Percentiles rank a stretch among this genome's conserved stretches.
phyloP scores from a whole-genome alignment of 2,113 vertebrate species.

The Datnioides undecimradiatus region DNA sequence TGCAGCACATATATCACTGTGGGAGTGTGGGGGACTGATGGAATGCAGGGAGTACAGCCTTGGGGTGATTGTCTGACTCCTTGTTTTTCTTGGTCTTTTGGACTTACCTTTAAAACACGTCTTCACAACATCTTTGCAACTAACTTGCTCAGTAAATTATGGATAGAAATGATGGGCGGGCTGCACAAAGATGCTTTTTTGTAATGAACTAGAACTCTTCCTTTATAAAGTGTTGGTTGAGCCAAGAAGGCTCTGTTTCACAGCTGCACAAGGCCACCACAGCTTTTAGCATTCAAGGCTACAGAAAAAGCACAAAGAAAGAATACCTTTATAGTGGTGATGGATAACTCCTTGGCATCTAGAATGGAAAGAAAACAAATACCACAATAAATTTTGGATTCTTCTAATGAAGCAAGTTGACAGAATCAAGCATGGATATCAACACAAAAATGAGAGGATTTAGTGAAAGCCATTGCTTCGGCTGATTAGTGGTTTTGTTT shows the following conservation, averaged over 20 bases:
- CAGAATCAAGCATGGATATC: slow-evolving; percentile 18
- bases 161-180: not conserved
- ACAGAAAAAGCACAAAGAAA: not conserved
- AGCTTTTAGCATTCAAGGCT: not conserved
- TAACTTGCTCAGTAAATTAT: not conserved
- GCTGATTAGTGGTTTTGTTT: slow-evolving; percentile 35
- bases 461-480: slow-evolving; percentile 6
- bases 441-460: slow-evolving; percentile 41
- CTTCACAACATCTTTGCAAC: no score
- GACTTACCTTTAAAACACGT: no score
- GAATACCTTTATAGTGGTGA: slow-evolving; percentile 86
- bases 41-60: no score
- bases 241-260: not conserved
- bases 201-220: not conserved
- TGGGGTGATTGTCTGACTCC: no score
- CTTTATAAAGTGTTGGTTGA: not conserved
- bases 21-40: no score
- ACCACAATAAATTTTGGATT: slow-evolving; percentile 20
- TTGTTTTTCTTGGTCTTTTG: no score
- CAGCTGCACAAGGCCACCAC: not conserved
- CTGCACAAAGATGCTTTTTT: not conserved
- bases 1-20: no score
- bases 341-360: slow-evolving; percentile 80
- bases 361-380: slow-evolving; percentile 48
- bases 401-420: slow-evolving; percentile 24